These are phyloP conservation scores for Cyaniris semiargus DNA, from an alignment of 2,888 invertebrate genomes.

Conservation along the genomic window DNA sequence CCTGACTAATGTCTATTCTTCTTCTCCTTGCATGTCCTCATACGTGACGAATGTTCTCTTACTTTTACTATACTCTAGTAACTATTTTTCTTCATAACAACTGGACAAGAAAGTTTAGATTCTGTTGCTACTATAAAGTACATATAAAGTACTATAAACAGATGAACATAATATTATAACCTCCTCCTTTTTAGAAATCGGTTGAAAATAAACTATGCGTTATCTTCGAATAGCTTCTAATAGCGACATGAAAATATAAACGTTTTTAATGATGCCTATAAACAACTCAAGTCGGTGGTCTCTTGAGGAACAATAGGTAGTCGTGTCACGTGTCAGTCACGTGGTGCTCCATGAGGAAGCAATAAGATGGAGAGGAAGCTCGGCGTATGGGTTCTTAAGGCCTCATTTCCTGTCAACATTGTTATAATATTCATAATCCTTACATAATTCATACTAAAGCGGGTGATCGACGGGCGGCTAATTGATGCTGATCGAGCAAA, in stretches of 20 bases:
- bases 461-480: background rate
- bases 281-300: conserved; percentile 8
- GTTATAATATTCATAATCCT: conserved; percentile 11
- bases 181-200: too few species aligned
- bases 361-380: conserved; percentile 39
- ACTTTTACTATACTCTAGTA: too few species aligned
- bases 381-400: conserved; percentile 38
- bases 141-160: too few species aligned
- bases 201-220: background rate
- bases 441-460: background rate
- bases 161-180: too few species aligned
- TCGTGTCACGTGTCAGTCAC: conserved; percentile 39
- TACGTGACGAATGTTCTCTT: too few species aligned
- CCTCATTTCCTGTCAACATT: conserved; percentile 38
- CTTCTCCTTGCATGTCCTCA: too few species aligned
- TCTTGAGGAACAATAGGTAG: conserved; percentile 38
- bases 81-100: background rate
- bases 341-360: conserved; percentile 41
- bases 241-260: background rate
- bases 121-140: background rate
- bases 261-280: background rate
- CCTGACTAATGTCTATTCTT: too few species aligned
- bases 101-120: background rate
- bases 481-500: background rate
- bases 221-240: background rate